Evolutionary conservation across 2,888 invertebrate genomes (phyloP).

Genomic region (Drosophila kanekoi): DNA sequence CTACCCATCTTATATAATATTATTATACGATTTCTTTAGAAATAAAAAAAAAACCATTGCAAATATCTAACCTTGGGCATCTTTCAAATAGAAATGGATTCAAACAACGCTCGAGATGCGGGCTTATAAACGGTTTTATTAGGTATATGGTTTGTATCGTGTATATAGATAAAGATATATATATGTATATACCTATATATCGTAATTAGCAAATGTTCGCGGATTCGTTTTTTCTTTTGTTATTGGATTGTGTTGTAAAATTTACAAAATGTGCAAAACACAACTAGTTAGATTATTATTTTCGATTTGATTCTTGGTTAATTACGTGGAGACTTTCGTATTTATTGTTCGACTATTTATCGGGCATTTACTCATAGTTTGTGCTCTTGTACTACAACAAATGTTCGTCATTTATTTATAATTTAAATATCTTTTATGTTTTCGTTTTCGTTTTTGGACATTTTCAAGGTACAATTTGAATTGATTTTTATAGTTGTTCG

Average conservation of each 20-base stretch:
- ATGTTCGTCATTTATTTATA: constrained; percentile 25
- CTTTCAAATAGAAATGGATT: not conserved
- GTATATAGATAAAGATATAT: constrained; percentile 48
- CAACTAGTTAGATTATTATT: constrained; percentile 64
- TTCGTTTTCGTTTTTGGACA: constrained; percentile 35
- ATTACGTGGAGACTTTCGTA: constrained; percentile 38
- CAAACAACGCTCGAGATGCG: constrained; percentile 31
- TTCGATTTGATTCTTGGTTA: constrained; percentile 42
- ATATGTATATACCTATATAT: constrained; percentile 28
- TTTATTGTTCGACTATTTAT: constrained; percentile 53
- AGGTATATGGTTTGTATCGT: constrained; percentile 56
- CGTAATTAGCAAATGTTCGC: constrained; percentile 57
- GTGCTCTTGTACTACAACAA: constrained; percentile 48
- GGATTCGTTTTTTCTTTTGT: constrained; percentile 38
- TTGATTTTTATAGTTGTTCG: constrained; percentile 38
- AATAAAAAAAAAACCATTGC: constrained; percentile 3
- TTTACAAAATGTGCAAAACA: constrained; percentile 78
- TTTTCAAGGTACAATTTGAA: constrained; percentile 66
- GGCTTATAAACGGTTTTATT: constrained; percentile 75
- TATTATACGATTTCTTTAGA: no score
- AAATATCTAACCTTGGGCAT: no score
- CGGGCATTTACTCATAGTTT: constrained; percentile 41
- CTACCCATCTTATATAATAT: no score
- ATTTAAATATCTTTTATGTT: not conserved
- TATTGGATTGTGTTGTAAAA: constrained; percentile 68